Evolutionary conservation across 1,140 invertebrate species (phyloP).

Genomic region (Leucophenga varia): DNA sequence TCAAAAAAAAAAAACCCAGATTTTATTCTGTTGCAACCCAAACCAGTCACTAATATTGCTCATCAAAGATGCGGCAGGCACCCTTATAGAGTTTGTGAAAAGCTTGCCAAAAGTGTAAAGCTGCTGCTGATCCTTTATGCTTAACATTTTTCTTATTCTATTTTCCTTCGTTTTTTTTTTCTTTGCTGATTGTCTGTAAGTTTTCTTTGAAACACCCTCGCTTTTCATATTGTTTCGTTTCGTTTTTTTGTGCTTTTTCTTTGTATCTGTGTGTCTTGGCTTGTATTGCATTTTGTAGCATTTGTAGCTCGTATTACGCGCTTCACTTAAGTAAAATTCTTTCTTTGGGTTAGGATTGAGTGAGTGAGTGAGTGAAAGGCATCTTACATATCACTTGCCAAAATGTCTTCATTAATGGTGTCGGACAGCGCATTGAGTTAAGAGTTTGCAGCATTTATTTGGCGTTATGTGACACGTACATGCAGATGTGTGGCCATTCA

Average conservation of each 20-base stretch:
- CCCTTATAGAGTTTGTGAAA: too few species aligned
- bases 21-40: too few species aligned
- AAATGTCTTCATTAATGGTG: conserved; percentile 43
- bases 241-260: too few species aligned
- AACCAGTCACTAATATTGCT: not conserved
- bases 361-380: not conserved
- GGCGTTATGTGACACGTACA: too few species aligned
- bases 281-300: too few species aligned
- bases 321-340: conserved; percentile 46
- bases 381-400: not conserved
- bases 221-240: not conserved
- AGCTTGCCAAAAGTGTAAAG: conserved; percentile 50
- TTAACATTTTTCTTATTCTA: conserved; percentile 31
- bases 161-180: conserved; percentile 24
- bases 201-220: too few species aligned
- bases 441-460: too few species aligned
- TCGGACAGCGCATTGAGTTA: too few species aligned
- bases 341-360: conserved; percentile 1
- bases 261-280: too few species aligned
- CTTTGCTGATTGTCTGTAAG: conserved; percentile 4
- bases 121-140: conserved; percentile 40
- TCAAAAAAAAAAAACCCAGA: too few species aligned
- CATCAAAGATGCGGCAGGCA: too few species aligned
- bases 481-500: too few species aligned
- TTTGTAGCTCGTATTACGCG: conserved; percentile 50